A percentile compares a stretch with the other conserved stretches of the same genome.
Evolutionary conservation across 1,140 invertebrate genomes (phyloP).

Genomic region (Zaprionus davidi): DNA sequence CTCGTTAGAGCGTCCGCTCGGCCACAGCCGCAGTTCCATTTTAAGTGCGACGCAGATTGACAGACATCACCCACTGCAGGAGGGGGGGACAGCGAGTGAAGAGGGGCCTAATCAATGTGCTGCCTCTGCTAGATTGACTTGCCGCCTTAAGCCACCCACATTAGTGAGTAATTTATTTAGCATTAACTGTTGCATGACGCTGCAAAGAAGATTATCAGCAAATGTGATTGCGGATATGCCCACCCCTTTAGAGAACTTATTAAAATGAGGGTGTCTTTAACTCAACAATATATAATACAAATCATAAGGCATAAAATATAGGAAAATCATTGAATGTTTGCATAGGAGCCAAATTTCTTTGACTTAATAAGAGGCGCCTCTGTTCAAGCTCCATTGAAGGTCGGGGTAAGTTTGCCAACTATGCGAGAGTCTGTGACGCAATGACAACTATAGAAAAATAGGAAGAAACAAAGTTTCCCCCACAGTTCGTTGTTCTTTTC

Average conservation of each 20-base stretch:
- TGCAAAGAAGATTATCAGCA: neutral
- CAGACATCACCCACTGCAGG: slow-evolving; percentile 33
- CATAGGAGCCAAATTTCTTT: neutral
- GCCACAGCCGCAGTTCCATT: slow-evolving; percentile 33
- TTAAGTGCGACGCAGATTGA: slow-evolving; percentile 50
- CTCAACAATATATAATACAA: neutral
- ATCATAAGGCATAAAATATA: neutral
- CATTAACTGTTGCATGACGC: slow-evolving; percentile 62
- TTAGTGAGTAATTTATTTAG: slow-evolving; percentile 68
- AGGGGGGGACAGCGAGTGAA: neutral
- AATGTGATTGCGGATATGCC: neutral
- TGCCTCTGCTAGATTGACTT: slow-evolving; percentile 19
- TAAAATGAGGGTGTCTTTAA: neutral
- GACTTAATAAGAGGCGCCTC: neutral
- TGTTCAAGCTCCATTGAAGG: neutral
- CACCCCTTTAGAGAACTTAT: neutral
- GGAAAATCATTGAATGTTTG: neutral
- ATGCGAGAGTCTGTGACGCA: neutral
- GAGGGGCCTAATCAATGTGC: slow-evolving; percentile 59
- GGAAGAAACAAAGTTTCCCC: neutral
- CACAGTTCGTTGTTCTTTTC: neutral
- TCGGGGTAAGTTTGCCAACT: neutral
- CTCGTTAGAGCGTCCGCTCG: slow-evolving; percentile 65
- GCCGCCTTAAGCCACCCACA: slow-evolving; percentile 40
- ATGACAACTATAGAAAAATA: neutral